Conservation (phyloP, 2,113 vertebrate genomes). For the Columba livia region DNA sequence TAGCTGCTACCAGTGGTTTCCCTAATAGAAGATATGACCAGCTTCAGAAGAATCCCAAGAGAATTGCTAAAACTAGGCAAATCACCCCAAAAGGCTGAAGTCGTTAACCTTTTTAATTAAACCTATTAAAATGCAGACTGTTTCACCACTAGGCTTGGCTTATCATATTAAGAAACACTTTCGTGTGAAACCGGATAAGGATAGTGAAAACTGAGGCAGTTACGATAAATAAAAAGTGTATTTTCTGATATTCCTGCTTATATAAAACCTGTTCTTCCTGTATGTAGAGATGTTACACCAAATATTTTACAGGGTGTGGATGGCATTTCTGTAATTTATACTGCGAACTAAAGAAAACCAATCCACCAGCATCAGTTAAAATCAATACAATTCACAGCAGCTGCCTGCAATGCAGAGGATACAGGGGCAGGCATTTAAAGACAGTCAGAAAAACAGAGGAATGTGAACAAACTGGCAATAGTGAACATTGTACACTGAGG, state of each 20-base stretch:
- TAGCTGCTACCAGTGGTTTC: background rate
- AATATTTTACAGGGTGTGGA: background rate
- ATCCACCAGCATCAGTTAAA: background rate
- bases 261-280: background rate
- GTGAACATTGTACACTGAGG: background rate
- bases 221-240: background rate
- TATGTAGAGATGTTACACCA: background rate
- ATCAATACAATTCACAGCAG: slow-evolving; percentile 8
- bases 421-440: background rate
- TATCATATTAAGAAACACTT: background rate
- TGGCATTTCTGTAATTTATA: slow-evolving; percentile 1
- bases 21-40: background rate
- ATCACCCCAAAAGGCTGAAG: background rate
- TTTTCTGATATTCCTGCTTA: background rate
- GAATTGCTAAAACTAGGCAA: background rate
- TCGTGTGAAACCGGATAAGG: background rate
- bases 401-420: slow-evolving; percentile 34
- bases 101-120: background rate
- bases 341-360: background rate
- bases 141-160: background rate
- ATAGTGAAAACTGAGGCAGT: background rate
- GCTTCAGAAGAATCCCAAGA: background rate
- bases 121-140: background rate
- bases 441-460: background rate
- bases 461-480: background rate